Conservation (phyloP, 2,113 vertebrate species). For the Delphinapterus leucas region DNA sequence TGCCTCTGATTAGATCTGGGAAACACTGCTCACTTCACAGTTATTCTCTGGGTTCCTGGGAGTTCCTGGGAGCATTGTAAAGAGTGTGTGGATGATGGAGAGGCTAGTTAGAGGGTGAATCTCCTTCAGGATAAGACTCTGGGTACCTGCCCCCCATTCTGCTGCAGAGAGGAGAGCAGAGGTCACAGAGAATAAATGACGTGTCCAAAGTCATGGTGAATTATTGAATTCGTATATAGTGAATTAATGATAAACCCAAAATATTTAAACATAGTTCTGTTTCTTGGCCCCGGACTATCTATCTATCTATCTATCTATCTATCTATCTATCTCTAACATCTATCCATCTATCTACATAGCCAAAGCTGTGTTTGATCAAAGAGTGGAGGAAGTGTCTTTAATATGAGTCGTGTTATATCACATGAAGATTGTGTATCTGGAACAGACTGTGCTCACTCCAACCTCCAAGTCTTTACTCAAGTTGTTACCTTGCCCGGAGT, state of each 20-base stretch:
- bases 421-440: background rate
- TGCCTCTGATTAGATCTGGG: background rate
- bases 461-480: background rate
- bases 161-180: background rate
- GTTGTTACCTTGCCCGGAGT: background rate
- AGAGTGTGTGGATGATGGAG: background rate
- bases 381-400: background rate
- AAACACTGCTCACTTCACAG: background rate
- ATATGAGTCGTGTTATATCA: background rate
- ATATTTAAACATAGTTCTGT: background rate
- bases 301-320: background rate
- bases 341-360: background rate
- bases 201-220: background rate
- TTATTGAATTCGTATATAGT: slow-evolving; percentile 1
- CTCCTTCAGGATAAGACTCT: background rate
- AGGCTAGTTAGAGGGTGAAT: background rate
- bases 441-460: background rate
- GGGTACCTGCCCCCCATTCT: background rate
- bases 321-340: background rate
- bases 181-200: background rate
- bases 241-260: background rate
- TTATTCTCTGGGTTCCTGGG: background rate
- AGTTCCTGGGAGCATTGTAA: background rate
- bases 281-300: background rate
- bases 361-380: slow-evolving; percentile 28